Percentiles rank a stretch among this genome's conserved stretches.
Conservation (phyloP, 1,140 invertebrate species). For the Drosophila triauraria region DNA sequence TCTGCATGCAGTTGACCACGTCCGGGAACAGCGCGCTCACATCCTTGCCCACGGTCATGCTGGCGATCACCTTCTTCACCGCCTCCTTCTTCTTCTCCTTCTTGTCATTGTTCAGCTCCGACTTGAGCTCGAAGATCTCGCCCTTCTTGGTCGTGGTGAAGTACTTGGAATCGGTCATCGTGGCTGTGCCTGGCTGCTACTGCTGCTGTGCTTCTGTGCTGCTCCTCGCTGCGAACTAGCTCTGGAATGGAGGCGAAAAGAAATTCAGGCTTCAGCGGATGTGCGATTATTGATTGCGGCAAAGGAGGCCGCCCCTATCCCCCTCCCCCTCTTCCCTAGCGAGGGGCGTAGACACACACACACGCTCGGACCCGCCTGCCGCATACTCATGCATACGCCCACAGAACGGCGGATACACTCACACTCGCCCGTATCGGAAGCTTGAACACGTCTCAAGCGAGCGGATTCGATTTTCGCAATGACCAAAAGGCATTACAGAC, state of each 20-base stretch:
- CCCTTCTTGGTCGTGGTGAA: conserved; percentile 99
- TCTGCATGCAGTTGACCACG: conserved; percentile 99
- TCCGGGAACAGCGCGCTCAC: conserved; percentile 98
- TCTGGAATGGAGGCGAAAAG: neutral
- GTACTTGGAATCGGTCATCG: conserved; percentile 99
- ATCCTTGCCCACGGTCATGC: conserved; percentile 99
- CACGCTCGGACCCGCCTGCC: neutral
- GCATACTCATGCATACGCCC: conserved; percentile 19
- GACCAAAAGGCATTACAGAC: neutral
- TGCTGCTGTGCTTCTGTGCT: conserved; percentile 12
- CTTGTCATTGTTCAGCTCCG: conserved; percentile 99
- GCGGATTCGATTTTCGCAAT: neutral
- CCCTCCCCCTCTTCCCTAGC: neutral
- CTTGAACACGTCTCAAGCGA: conserved; percentile 47
- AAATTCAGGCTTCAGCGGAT: conserved; percentile 7
- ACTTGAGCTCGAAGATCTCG: conserved; percentile 99
- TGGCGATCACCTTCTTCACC: conserved; percentile 99
- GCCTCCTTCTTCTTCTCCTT: conserved; percentile 99
- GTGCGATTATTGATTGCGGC: conserved; percentile 35
- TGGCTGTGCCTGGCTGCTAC: conserved; percentile 18
- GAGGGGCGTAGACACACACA: conserved; percentile 39
- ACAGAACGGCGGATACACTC: conserved; percentile 16
- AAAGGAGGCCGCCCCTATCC: neutral
- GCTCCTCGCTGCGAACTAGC: conserved; percentile 29
- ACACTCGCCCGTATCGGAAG: conserved; percentile 29